Evolutionary conservation across 2,888 invertebrate species (phyloP).

Genomic region (Latrodectus elegans): DNA sequence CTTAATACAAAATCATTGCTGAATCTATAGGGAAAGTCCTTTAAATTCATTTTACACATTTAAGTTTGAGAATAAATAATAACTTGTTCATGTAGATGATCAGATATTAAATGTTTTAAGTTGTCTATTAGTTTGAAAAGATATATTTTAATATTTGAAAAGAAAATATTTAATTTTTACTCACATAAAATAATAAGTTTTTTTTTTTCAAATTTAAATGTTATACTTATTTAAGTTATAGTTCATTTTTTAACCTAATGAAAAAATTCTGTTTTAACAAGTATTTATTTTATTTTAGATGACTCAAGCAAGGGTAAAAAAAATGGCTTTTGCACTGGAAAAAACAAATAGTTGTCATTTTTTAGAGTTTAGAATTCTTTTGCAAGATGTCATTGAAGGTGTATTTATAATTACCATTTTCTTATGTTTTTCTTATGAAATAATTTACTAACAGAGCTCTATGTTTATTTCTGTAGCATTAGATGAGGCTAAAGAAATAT

Average conservation of each 20-base stretch:
- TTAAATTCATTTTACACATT: no score
- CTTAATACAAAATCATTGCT: no score
- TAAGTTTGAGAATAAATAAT: no score
- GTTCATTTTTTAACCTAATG: neutral
- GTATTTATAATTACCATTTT: neutral
- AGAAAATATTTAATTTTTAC: no score
- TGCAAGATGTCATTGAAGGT: slow-evolving; percentile 58
- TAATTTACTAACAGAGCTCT: neutral
- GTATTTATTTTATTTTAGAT: slow-evolving; percentile 23
- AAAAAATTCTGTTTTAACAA: neutral
- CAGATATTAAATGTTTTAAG: no score
- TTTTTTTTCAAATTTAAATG: neutral
- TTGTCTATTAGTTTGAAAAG: no score
- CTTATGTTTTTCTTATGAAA: neutral
- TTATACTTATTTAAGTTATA: neutral
- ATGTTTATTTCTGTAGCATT: slow-evolving; percentile 12
- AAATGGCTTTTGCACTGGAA: slow-evolving; percentile 54
- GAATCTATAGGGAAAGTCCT: no score
- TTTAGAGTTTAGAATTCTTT: slow-evolving; percentile 32
- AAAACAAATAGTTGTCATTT: slow-evolving; percentile 41
- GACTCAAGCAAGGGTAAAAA: slow-evolving; percentile 44
- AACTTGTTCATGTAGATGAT: no score
- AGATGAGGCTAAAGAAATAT: slow-evolving; percentile 56
- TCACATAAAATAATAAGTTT: neutral
- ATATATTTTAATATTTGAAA: no score